Evolutionary conservation across 2,797 vertebrate genomes (phyloP), one percentile per base, ranked within the genome.

Genomic region (Danio kyathit): DNA sequence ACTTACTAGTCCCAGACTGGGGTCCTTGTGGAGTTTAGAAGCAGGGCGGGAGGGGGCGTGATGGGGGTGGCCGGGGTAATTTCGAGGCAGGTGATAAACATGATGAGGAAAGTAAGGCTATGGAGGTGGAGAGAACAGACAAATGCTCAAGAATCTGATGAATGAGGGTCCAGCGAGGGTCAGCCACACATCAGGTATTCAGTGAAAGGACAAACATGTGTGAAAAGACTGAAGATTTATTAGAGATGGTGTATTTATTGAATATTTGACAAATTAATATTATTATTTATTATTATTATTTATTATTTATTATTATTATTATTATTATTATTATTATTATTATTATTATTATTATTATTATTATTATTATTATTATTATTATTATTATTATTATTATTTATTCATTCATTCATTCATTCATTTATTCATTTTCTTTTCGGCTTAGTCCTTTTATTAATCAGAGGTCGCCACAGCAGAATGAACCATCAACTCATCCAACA

Each of bases 31-130:
- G 92, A 96, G 89, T 97, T 98, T 99, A 96, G 94, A 90, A 93
- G 93, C 91, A 93, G 95, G 91, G 88, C 95, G 96, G 91, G 92
- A 95, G 92, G 95, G 96, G 94, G 91, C 93, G 92, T 96, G 94
- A 87, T 95, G 96, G 94, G 95, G 91, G 90, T 87, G 89, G 93
- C 94, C 94, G 92, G 94, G 92, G 94, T 94, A 97, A 95, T 95
- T 96, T 93, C 96, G 93, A 92, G 97, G 96, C 94, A 95, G 93
- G 90, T 99, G 97, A 94, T 94, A 94, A 95, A 98, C 94, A 94
- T 97, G 96, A 91, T 97, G 97, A 94, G 97, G 97, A 93, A 99
- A 99, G 96, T 99, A 99, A 93, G 98, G 98, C 98, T 99, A 92
- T 91, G 91, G 92, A 96, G 94, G 90, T 92, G 92, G 91, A 93